A percentile compares a stretch with the other conserved stretches of the same genome.
These are phyloP conservation scores for Cerastoderma edule DNA, from an alignment of 2,888 invertebrate species.

Conservation along the genomic window DNA sequence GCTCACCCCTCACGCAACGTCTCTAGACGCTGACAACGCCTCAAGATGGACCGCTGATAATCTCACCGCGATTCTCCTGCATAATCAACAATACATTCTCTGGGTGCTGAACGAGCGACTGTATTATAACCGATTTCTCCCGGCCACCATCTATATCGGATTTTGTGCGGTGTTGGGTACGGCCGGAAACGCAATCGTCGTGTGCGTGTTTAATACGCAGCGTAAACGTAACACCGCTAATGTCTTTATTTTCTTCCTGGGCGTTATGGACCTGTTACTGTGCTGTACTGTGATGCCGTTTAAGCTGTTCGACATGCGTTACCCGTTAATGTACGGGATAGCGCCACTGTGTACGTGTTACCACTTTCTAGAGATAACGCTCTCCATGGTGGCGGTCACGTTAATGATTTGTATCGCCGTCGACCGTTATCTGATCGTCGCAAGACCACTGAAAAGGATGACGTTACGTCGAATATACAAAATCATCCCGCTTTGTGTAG, in stretches of 20 bases:
- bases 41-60: background rate
- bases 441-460: conserved; percentile 31
- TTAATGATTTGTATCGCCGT: conserved; percentile 38
- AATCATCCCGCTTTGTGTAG: conserved; percentile 16
- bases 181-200: conserved; percentile 38
- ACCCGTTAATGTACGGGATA: conserved; percentile 35
- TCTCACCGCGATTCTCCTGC: background rate
- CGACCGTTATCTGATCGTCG: conserved; percentile 33
- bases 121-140: conserved; percentile 27
- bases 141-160: conserved; percentile 33
- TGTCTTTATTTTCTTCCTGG: conserved; percentile 34
- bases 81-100: conserved; percentile 18
- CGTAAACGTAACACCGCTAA: conserved; percentile 27
- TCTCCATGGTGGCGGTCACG: conserved; percentile 34
- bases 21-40: background rate
- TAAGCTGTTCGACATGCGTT: conserved; percentile 38
- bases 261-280: conserved; percentile 27
- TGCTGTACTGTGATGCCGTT: conserved; percentile 39
- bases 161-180: conserved; percentile 20
- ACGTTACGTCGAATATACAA: conserved; percentile 2
- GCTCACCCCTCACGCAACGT: background rate
- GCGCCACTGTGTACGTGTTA: conserved; percentile 23
- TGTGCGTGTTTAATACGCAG: conserved; percentile 32
- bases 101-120: conserved; percentile 36
- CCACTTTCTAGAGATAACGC: conserved; percentile 27